A percentile compares a stretch with the other conserved stretches of the same genome.
These are phyloP conservation scores for Agapornis roseicollis DNA, from an alignment of 2,113 vertebrate genomes.

Conservation along the genomic window DNA sequence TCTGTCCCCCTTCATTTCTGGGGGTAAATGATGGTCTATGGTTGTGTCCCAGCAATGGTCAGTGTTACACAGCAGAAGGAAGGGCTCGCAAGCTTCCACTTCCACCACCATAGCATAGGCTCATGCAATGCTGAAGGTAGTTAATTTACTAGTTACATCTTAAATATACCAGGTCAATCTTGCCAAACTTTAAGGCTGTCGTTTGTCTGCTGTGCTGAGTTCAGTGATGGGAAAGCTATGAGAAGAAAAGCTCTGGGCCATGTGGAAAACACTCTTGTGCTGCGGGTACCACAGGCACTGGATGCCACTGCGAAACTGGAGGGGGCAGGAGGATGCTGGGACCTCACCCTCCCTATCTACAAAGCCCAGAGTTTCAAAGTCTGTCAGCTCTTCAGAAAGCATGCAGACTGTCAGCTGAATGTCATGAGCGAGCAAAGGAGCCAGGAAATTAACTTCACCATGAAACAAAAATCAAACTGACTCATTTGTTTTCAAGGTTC, in stretches of 20 bases:
- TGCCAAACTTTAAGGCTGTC: not conserved
- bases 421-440: rapidly evolving
- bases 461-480: constrained; percentile 59
- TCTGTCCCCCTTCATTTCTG: not conserved
- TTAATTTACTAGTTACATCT: not conserved
- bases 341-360: not conserved
- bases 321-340: not conserved
- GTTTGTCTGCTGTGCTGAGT: not conserved
- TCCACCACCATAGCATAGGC: not conserved
- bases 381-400: not conserved
- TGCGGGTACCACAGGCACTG: not conserved
- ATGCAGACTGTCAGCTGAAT: not conserved
- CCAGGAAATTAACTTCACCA: constrained; percentile 40
- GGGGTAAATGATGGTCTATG: not conserved
- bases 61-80: not conserved
- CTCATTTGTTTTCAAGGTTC: constrained; percentile 62
- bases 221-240: not conserved
- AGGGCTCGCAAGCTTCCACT: not conserved
- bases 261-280: not conserved
- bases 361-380: not conserved
- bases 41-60: not conserved
- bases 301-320: not conserved
- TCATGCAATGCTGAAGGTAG: not conserved
- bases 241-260: not conserved
- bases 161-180: not conserved